Percentiles rank a stretch among this genome's conserved stretches.
These are phyloP conservation scores for Antheraea yamamai DNA, from an alignment of 2,888 invertebrate species.

Conservation along the genomic window DNA sequence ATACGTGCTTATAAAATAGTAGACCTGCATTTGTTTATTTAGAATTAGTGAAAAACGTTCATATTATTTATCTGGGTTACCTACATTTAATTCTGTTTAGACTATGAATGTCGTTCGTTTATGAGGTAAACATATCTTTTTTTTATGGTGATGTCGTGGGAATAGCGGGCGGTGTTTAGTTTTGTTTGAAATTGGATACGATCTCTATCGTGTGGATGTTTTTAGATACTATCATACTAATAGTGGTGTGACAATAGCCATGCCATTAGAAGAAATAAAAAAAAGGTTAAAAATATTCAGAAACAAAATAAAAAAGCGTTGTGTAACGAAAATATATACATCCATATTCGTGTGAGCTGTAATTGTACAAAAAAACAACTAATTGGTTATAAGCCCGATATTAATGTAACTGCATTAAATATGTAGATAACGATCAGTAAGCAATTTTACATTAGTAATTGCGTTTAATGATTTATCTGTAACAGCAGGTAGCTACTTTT, in stretches of 20 bases:
- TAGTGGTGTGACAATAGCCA: background rate
- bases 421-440: too few relatives aligned
- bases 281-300: background rate
- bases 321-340: too few relatives aligned
- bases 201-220: background rate
- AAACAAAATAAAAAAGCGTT: background rate
- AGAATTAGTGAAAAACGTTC: background rate
- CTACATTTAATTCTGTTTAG: background rate
- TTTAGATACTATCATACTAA: background rate
- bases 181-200: constrained; percentile 5
- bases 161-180: background rate
- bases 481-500: too few relatives aligned
- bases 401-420: too few relatives aligned
- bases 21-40: background rate
- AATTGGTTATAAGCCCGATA: too few relatives aligned
- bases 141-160: background rate
- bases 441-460: too few relatives aligned
- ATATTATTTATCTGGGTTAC: constrained; percentile 1
- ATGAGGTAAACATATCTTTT: constrained; percentile 4
- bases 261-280: background rate
- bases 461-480: too few relatives aligned
- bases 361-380: background rate
- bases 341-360: too few relatives aligned
- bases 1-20: too few relatives aligned
- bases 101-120: background rate